Evolutionary conservation across 2,888 invertebrate species (phyloP), one percentile per base, ranked within the genome.

Genomic region (Drosophila cracens): DNA sequence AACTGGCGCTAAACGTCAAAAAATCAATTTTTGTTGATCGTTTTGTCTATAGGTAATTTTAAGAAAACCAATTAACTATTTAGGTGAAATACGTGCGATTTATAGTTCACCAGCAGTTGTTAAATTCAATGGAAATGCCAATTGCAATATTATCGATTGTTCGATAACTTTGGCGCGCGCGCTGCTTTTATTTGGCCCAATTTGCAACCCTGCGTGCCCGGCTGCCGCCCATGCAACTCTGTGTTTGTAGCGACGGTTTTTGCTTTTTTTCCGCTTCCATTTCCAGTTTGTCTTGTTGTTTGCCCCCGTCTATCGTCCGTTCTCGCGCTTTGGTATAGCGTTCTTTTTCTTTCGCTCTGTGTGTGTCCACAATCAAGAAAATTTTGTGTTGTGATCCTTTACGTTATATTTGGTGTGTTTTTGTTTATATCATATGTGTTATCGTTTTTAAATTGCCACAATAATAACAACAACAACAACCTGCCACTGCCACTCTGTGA

Each of bases 231-330:
- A 70, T 85, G 84, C 84, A 89, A 85, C 84, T 85, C 84, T 85
- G 87, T 84, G 89, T 85, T 85, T 89, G 85, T 78, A 81, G 78
- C 82, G 70, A 75, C 79, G 82, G 66, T 81, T 80, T 76, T 77
- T 70, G 66, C 69, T 74, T 82, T 85, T 40, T 84, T 87, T 87
- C 89, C 89, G 85, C 87, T 87, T 85, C 82, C 85, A 85, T 89
- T 85, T 85, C 90, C 85, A 85, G 85, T 85, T 85, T 85, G 85
- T 75, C 78, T 87, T 81, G 66, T 81, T 82, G 77, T 83, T 81
- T 83, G 70, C 70, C 81, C 71, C 80, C 69, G 82, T 79, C 79
- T 75, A 75, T 82, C 72, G 89, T 83, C 74, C 79, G 79, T 89
- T 76, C 71, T 83, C 82, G 82, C 80, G 85, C 81, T 76, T 79